Percentiles rank a stretch among this genome's conserved stretches.
phyloP scores from a whole-genome alignment of 1,140 invertebrate species.

The Zophobas morio region DNA sequence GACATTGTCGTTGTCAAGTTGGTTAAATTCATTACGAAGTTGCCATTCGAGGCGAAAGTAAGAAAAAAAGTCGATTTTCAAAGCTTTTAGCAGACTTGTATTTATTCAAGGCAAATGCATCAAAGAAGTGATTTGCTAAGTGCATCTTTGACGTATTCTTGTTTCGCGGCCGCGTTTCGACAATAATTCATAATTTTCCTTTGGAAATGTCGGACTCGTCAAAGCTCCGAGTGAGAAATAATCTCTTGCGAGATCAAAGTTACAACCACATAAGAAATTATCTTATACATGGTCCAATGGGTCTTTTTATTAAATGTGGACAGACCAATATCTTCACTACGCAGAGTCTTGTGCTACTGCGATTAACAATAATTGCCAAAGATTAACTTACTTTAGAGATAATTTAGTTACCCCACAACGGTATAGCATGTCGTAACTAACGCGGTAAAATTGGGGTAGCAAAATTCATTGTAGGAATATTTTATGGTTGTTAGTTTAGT shows the following conservation, averaged over 20 bases:
- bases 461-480: constrained; percentile 12
- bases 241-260: constrained; percentile 5
- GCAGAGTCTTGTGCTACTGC: background rate
- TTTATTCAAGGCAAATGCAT: constrained; percentile 16
- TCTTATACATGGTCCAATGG: background rate
- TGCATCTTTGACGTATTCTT: constrained; percentile 26
- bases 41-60: constrained; percentile 5
- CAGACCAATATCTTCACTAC: background rate
- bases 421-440: constrained; percentile 27
- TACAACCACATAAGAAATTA: background rate
- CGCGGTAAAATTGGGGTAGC: background rate
- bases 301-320: background rate
- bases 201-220: constrained; percentile 1
- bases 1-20: background rate
- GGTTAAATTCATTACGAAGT: constrained; percentile 21
- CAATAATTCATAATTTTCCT: constrained; percentile 26
- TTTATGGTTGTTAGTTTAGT: constrained; percentile 33
- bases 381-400: constrained; percentile 28
- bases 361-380: constrained; percentile 9
- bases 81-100: constrained; percentile 8
- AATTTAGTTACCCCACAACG: constrained; percentile 19
- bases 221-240: background rate
- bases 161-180: constrained; percentile 22
- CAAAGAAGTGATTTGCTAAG: constrained; percentile 31
- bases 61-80: background rate